phyloP scores from a whole-genome alignment of 2,113 vertebrate genomes.

The Alectura lathami region DNA sequence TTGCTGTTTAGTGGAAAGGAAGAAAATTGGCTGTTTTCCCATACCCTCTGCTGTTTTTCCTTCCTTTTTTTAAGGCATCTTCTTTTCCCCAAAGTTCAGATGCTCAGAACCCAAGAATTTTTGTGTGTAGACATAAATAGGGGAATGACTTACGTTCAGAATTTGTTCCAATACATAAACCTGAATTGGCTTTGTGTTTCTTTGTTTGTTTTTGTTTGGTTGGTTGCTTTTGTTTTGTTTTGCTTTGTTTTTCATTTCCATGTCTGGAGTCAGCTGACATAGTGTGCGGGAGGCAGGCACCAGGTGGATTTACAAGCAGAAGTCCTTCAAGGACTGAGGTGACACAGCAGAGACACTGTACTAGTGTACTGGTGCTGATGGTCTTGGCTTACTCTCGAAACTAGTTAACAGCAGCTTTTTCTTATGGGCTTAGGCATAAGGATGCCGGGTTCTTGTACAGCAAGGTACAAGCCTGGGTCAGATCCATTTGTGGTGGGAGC shows the following conservation, averaged over 20 bases:
- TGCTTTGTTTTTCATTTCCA: background rate
- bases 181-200: background rate
- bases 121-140: background rate
- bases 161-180: background rate
- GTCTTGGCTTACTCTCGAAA: background rate
- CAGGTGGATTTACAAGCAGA: background rate
- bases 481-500: background rate
- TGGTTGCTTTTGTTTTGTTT: too few species aligned
- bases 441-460: background rate
- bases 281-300: background rate
- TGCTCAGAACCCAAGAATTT: background rate
- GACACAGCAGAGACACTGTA: background rate
- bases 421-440: background rate
- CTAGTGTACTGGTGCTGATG: background rate
- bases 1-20: background rate
- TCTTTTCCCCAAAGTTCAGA: background rate
- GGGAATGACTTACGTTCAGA: fast-evolving
- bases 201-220: background rate
- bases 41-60: background rate
- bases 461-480: background rate
- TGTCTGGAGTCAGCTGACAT: background rate
- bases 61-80: background rate
- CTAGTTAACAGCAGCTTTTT: background rate
- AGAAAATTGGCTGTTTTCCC: background rate
- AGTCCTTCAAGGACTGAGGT: background rate